A percentile compares a stretch with the other conserved stretches of the same genome.
Conservation (phyloP, 2,113 vertebrate species). For the Entelurus aequoreus region DNA sequence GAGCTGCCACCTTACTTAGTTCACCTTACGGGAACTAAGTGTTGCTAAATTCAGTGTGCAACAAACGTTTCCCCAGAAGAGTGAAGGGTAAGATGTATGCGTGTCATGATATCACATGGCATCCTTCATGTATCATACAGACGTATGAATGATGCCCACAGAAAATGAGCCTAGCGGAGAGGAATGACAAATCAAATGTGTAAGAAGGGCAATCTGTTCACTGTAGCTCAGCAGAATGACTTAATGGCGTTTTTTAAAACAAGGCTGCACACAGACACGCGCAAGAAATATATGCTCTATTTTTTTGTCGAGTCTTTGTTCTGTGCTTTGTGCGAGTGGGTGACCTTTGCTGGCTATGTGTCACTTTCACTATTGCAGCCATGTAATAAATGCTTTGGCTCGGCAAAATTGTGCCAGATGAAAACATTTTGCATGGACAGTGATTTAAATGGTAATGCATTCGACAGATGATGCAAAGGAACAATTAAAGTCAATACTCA, state of each 20-base stretch:
- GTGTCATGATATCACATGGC: conserved; percentile 12
- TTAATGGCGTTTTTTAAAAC: conserved; percentile 21
- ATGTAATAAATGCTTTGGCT: conserved; percentile 17
- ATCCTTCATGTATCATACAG: conserved; percentile 8
- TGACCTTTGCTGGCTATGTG: conserved; percentile 30
- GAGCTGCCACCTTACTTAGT: too few species aligned
- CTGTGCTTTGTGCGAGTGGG: conserved; percentile 7
- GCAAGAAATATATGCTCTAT: conserved; percentile 5
- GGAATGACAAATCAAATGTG: conserved; percentile 23
- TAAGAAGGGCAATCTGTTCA: conserved; percentile 36
- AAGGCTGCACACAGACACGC: not conserved
- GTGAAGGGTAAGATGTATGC: conserved; percentile 15
- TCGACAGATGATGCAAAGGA: conserved; percentile 7
- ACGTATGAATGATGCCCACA: conserved; percentile 30
- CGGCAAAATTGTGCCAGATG: conserved; percentile 10
- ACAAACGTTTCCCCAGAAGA: conserved; percentile 9
- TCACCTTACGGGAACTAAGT: conserved; percentile 1
- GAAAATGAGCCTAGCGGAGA: conserved; percentile 32
- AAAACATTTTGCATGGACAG: conserved; percentile 7
- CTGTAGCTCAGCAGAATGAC: not conserved
- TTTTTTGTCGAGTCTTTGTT: conserved; percentile 13
- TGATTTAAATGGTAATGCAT: conserved; percentile 19
- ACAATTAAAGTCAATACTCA: conserved; percentile 4
- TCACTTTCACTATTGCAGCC: conserved; percentile 1
- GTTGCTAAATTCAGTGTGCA: conserved; percentile 1